Base-by-base conservation (phyloP, 1,140 invertebrate genomes). In the Aphidius ervi region DNA sequence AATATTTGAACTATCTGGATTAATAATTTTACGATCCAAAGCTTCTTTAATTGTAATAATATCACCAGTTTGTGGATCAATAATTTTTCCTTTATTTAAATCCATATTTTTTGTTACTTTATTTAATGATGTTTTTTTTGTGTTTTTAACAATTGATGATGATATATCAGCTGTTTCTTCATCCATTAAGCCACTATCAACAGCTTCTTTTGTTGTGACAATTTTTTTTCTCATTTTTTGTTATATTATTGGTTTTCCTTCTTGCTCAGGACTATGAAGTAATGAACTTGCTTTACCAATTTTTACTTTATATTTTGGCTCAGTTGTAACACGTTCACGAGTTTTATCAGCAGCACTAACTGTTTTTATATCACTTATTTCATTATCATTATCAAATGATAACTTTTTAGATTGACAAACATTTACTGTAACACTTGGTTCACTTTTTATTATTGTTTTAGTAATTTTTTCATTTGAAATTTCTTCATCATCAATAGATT, bases 21-120 rank as follows among this genome's bases (percentile, higher is more conserved):
- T 92, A 61, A 98, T 74, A 56, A 97, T 83, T 47, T 93, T 93
- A 66, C 89, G 83, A 62, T 90, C 83, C 2, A 97, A 83, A 5
- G 94, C 95, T 80, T 97, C 87, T 31, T 86, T 86, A 7, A 97
- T 89, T 43, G 83, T 89, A 7, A 98, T 68, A 6, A 85, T 75
- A 67, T 93, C 86, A 59, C 93, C 92, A 63, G 87, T 84, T 71
- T 90, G 83, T 16, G 92, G 88, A 81, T 97, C 92, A n/a, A 87
- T 79, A 56, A 98, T 89, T 52, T 84, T 84, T 2, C 95, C 92
- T 55, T 84, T 83, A 40, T 87, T 82, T 9, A 87, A 84, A 81
- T 95, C 86, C 58, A 97, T 82, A 48, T 82, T 77, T 60, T 87
- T 84, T 23, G 96, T 83, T 10, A 92, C 92, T 75, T 95, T 89